phyloP scores from a whole-genome alignment of 2,113 vertebrate species.

The Elaphurus davidianus region DNA sequence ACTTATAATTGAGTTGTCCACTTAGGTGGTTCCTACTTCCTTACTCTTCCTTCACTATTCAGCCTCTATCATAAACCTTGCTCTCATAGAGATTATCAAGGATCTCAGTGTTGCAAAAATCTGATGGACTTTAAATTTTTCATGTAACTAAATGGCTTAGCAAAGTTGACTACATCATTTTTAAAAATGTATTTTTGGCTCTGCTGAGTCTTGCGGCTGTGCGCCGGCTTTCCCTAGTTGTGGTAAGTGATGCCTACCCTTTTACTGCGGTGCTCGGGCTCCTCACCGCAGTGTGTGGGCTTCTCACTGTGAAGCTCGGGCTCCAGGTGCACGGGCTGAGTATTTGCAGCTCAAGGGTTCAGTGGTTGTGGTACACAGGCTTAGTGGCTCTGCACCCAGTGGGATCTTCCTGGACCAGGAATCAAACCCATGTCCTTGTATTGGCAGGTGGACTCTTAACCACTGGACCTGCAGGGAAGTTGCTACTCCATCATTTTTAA shows the following conservation, averaged over 20 bases:
- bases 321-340: background rate
- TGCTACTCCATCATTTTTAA: background rate
- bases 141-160: background rate
- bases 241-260: background rate
- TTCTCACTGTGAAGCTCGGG: background rate
- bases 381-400: background rate
- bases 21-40: background rate
- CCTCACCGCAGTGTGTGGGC: background rate
- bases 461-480: background rate
- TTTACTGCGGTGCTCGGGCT: background rate
- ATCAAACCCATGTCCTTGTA: background rate
- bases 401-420: background rate
- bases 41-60: background rate
- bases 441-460: background rate
- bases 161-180: background rate
- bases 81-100: background rate
- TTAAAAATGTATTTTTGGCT: background rate
- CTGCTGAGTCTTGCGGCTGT: background rate
- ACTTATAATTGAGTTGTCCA: background rate
- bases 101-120: background rate
- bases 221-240: background rate
- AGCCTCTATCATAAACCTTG: background rate
- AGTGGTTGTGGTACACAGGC: background rate
- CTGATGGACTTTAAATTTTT: background rate
- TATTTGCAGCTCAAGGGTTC: background rate